Conservation (phyloP, 1,140 invertebrate species). For the Heliothis virescens region DNA sequence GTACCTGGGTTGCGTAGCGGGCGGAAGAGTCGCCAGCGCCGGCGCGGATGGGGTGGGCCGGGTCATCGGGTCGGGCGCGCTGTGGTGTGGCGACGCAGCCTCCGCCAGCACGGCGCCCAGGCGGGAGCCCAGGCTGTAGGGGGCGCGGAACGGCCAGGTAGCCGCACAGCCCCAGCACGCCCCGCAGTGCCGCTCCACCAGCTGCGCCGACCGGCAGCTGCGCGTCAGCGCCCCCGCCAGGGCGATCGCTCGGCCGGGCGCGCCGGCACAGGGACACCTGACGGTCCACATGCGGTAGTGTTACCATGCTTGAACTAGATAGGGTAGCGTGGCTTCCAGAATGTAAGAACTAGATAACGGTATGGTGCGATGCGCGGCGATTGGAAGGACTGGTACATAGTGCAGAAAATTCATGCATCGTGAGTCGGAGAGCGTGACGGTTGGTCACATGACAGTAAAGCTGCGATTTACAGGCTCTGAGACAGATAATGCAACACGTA, state of each 20-base stretch:
- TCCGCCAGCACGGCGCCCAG: slow-evolving; percentile 94
- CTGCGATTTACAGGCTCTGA: too few species aligned
- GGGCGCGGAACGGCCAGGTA: slow-evolving; percentile 96
- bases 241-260: slow-evolving; percentile 89
- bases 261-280: too few species aligned
- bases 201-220: slow-evolving; percentile 74
- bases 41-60: slow-evolving; percentile 95
- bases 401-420: too few species aligned
- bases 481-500: too few species aligned
- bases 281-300: too few species aligned
- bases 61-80: slow-evolving; percentile 97
- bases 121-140: slow-evolving; percentile 94
- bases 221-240: slow-evolving; percentile 78
- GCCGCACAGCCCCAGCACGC: slow-evolving; percentile 95
- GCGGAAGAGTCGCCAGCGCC: slow-evolving; percentile 96
- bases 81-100: slow-evolving; percentile 92
- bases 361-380: too few species aligned
- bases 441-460: too few species aligned
- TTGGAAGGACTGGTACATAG: too few species aligned
- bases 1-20: slow-evolving; percentile 97
- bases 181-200: slow-evolving; percentile 91
- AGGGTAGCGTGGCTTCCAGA: too few species aligned
- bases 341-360: too few species aligned
- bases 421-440: too few species aligned
- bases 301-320: too few species aligned